phyloP scores from a whole-genome alignment of 2,797 vertebrate species.

The Eupleurogrammus muticus region DNA sequence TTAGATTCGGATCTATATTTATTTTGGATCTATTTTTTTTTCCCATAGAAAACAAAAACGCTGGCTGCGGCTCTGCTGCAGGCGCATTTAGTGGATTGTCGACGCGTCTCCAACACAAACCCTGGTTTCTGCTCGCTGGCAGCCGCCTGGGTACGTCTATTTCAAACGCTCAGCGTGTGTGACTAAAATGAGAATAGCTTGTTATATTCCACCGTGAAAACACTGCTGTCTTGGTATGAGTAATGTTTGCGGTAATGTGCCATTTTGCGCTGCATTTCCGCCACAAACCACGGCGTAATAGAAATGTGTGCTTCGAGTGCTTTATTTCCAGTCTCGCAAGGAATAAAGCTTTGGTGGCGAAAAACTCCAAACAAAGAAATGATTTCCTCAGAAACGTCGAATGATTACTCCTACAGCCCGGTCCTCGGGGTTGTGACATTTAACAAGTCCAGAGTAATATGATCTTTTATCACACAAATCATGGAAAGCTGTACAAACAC shows the following conservation, averaged over 20 bases:
- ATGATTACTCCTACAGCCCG: background rate
- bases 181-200: background rate
- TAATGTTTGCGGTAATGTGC: slow-evolving; percentile 8
- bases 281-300: background rate
- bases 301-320: background rate
- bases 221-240: background rate
- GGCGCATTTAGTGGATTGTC: no score
- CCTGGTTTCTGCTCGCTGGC: no score
- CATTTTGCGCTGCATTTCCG: slow-evolving; percentile 2
- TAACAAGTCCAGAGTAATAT: background rate
- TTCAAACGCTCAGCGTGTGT: no score
- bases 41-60: no score
- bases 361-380: background rate
- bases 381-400: background rate
- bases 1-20: no score
- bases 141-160: no score
- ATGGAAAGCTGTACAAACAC: background rate
- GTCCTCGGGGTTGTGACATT: background rate
- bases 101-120: no score
- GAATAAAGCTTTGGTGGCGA: background rate
- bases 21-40: no score
- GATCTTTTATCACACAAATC: slow-evolving; percentile 6
- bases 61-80: no score
- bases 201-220: slow-evolving; percentile 19
- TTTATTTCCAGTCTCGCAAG: background rate